Conservation (phyloP, 2,113 vertebrate species). For the Sardina pilchardus region DNA sequence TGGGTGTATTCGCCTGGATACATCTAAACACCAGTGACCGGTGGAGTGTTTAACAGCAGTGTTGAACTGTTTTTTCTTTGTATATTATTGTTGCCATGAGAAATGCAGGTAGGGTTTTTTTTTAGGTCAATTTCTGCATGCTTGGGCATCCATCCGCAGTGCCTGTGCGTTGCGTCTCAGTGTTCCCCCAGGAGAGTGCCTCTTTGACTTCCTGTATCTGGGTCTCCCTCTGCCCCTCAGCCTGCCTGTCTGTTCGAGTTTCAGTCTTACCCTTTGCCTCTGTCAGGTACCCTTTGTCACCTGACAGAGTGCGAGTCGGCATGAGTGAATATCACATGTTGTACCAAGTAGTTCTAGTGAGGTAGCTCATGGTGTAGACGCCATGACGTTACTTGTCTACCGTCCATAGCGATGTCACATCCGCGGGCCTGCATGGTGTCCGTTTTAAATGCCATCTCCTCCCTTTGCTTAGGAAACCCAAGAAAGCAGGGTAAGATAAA, state of each 20-base stretch:
- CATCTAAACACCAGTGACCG: not conserved
- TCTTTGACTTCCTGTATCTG: not conserved
- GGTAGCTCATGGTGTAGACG: not conserved
- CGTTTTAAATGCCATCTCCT: slow-evolving; percentile 8
- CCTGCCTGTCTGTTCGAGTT: not conserved
- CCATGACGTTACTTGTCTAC: not conserved
- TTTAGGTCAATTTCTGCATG: not conserved
- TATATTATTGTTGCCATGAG: not conserved
- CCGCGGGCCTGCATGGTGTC: not conserved
- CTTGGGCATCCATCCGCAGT: not conserved
- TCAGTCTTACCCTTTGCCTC: not conserved
- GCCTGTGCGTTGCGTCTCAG: not conserved
- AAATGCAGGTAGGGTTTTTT: slow-evolving; percentile 6
- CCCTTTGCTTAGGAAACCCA: not conserved
- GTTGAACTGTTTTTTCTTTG: not conserved
- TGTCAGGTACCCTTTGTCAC: not conserved
- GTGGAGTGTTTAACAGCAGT: not conserved
- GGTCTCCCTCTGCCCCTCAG: not conserved
- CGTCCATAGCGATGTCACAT: not conserved
- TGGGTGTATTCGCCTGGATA: not conserved
- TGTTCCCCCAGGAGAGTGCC: not conserved
- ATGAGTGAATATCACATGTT: not conserved
- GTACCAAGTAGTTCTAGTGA: not conserved
- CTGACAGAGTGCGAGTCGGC: not conserved
- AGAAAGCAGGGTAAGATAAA: slow-evolving; percentile 10